Evolutionary conservation across 2,888 invertebrate genomes (phyloP).

Genomic region (Catocala fraxini): DNA sequence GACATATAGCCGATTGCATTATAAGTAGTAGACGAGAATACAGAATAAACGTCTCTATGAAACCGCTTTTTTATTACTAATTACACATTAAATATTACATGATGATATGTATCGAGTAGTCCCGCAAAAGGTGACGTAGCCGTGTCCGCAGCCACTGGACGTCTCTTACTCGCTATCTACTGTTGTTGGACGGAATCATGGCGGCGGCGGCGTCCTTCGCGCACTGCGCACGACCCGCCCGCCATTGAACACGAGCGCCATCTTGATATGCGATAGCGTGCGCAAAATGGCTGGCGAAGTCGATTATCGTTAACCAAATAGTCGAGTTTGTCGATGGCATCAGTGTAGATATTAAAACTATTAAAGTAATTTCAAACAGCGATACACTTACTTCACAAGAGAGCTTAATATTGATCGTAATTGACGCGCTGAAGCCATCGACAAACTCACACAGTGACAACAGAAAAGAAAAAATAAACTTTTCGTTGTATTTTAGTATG

Average conservation of each 20-base stretch:
- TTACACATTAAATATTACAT: slow-evolving; percentile 89
- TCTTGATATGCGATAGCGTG: slow-evolving; percentile 24
- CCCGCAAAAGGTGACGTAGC: slow-evolving; percentile 88
- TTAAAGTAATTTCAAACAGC: slow-evolving; percentile 40
- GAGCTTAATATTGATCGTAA: slow-evolving; percentile 59
- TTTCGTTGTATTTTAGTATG: slow-evolving; percentile 82
- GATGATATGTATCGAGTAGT: slow-evolving; percentile 92
- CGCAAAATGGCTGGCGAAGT: slow-evolving; percentile 54
- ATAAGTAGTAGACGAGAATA: slow-evolving; percentile 84
- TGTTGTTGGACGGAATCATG: slow-evolving; percentile 88
- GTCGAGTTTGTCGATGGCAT: slow-evolving; percentile 53
- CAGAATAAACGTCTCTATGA: slow-evolving; percentile 88
- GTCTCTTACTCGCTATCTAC: slow-evolving; percentile 88
- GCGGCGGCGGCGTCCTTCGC: slow-evolving; percentile 76
- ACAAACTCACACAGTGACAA: slow-evolving; percentile 56
- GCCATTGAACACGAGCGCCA: slow-evolving; percentile 44
- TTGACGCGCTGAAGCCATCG: slow-evolving; percentile 54
- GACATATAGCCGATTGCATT: slow-evolving; percentile 85
- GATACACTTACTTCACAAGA: slow-evolving; percentile 55
- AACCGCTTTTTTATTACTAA: slow-evolving; percentile 85
- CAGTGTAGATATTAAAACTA: slow-evolving; percentile 45
- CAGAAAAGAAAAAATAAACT: slow-evolving; percentile 74
- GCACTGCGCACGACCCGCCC: slow-evolving; percentile 38
- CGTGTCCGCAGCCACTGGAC: slow-evolving; percentile 87
- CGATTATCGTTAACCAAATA: slow-evolving; percentile 61